phyloP scores from a whole-genome alignment of 2,113 vertebrate genomes.

The Zosterops pallidus region DNA sequence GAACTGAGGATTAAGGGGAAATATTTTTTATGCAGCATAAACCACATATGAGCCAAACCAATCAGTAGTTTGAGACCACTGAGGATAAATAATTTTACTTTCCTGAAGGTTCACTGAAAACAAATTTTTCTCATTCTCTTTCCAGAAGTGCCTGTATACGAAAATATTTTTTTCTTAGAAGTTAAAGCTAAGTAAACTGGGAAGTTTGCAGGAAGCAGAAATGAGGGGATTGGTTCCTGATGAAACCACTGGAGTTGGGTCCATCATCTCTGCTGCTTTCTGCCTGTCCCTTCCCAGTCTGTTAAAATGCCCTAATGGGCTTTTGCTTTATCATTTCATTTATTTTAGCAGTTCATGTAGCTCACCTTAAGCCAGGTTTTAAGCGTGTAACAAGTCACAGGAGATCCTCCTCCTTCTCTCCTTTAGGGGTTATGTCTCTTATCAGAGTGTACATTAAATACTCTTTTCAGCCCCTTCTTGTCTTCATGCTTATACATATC shows the following conservation, averaged over 20 bases:
- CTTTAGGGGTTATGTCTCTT: not conserved
- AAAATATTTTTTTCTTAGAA: conserved; percentile 39
- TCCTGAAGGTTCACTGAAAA: not conserved
- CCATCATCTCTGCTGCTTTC: conserved; percentile 38
- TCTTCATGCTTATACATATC: not conserved
- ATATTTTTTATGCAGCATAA: conserved; percentile 6
- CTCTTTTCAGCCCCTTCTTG: not conserved
- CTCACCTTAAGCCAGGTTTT: conserved; percentile 31
- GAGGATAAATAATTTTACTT: conserved; percentile 31
- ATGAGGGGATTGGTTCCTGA: conserved; percentile 44
- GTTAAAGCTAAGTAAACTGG: conserved; percentile 42
- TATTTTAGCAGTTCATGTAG: conserved; percentile 50
- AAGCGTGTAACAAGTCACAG: not conserved
- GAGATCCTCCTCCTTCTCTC: not conserved
- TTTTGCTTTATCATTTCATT: conserved; percentile 67
- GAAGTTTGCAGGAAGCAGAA: conserved; percentile 48
- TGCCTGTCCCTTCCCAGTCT: conserved; percentile 58
- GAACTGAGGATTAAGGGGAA: not conserved
- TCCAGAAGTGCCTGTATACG: conserved; percentile 4
- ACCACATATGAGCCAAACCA: conserved; percentile 6
- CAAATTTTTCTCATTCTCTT: conserved; percentile 19
- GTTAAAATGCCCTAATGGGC: conserved; percentile 59
- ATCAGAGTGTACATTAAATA: not conserved
- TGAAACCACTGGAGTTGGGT: conserved; percentile 37
- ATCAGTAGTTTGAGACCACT: not conserved